Base-by-base conservation (phyloP, 1,140 invertebrate species). In the Babylonia areolata region DNA sequence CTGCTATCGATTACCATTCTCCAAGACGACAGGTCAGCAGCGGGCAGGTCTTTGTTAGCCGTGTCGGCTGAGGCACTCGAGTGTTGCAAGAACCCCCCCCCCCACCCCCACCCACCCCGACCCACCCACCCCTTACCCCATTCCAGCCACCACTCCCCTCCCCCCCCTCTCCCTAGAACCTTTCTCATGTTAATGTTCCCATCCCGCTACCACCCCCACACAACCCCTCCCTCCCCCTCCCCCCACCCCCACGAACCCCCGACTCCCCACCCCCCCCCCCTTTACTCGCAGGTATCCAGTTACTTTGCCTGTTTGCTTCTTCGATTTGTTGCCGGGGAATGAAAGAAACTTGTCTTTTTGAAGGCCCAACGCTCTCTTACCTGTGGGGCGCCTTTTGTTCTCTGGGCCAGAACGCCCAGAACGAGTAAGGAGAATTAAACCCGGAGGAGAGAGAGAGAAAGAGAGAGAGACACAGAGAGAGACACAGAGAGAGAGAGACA, bases 291-390 rank as follows among this genome's bases (percentile, higher is more conserved):
- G 69, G 33, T 40, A 84, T 84, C 69, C 82, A 71, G 82, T 73
- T 73, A 64, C 40, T 69, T 71, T 33, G 69, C 82, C 82, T 75
- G 39, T 84, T 84, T 84, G 82, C 82, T n/a, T 40, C 64, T 84
- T 84, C 82, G 82, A 84, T 84, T 75, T 84, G 69, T 84, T 75
- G 82, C 64, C 2, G 64, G 6, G n/a, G 46, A 39, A 75, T 28
- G 75, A 84, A 84, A 28, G 46, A 84, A 75, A 42, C 28, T 84
- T 5, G 64, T 75, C 69, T 73, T 84, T 82, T 73, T 73, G 33
- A 69, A 69, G 54, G 31, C 81, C 35, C 64, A 51, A 9, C 17
- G 46, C 46, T 17, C 46, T 23, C 28, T 64, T 64, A 23, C 58
- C 15, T 5, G 20, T 12, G 23, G 58, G 58, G 2, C 12, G 58